Conservation (phyloP, 2,888 invertebrate species). For the Calliscelio sp. region DNA sequence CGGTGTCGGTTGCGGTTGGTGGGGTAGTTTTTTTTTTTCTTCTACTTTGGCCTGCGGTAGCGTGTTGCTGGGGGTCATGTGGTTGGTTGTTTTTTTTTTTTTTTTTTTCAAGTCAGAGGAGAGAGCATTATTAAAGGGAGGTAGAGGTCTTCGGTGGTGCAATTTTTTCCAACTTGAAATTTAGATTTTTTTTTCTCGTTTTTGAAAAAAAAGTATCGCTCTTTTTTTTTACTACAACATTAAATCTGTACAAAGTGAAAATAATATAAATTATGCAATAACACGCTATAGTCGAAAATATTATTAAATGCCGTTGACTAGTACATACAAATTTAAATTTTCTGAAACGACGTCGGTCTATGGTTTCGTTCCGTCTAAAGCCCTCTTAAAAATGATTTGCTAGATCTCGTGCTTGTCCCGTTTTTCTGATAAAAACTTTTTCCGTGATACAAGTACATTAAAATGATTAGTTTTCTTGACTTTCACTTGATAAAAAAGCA, state of each 20-base stretch:
- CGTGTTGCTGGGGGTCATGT: too few relatives aligned
- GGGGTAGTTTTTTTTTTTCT: too few relatives aligned
- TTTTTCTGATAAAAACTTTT: conserved; percentile 56
- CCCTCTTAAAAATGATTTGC: conserved; percentile 54
- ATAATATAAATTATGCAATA: conserved; percentile 51
- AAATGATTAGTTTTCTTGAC: conserved; percentile 42
- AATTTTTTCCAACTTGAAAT: too few relatives aligned
- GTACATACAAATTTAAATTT: conserved; percentile 47
- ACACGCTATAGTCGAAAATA: conserved; percentile 43
- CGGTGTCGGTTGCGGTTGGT: too few relatives aligned
- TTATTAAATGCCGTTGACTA: conserved; percentile 42
- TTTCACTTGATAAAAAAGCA: conserved; percentile 32
- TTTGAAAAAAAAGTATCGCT: too few relatives aligned
- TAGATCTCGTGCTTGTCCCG: conserved; percentile 41
- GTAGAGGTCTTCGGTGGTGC: too few relatives aligned
- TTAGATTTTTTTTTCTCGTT: too few relatives aligned
- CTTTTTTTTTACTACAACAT: conserved; percentile 42
- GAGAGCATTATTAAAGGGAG: too few relatives aligned
- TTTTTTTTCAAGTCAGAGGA: too few relatives aligned
- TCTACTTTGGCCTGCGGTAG: too few relatives aligned
- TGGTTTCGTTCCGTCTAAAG: conserved; percentile 19
- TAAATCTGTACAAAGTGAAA: conserved; percentile 27
- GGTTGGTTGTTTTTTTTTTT: too few relatives aligned
- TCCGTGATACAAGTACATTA: conserved; percentile 46
- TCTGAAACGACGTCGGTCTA: background rate